Evolutionary conservation across 2,888 invertebrate genomes (phyloP).

Genomic region (Amphipyra berbera): DNA sequence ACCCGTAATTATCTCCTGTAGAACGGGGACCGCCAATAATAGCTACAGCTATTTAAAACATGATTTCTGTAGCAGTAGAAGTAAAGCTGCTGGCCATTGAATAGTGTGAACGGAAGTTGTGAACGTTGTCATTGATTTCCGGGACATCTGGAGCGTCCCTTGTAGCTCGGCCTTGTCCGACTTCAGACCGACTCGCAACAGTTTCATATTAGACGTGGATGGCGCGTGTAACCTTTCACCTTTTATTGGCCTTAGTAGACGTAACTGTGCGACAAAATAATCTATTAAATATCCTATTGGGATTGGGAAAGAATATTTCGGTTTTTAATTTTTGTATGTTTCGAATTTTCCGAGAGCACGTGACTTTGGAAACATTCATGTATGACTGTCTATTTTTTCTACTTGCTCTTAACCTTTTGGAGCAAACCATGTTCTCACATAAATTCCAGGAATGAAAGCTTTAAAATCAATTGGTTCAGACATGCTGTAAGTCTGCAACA

Average conservation of each 20-base stretch:
- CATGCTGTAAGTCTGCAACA: too few species aligned
- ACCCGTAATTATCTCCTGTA: too few species aligned
- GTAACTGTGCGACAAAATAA: background rate
- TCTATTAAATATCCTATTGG: background rate
- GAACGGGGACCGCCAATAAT: conserved; percentile 5
- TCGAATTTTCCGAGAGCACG: too few species aligned
- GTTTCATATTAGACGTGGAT: conserved; percentile 38
- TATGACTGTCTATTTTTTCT: too few species aligned
- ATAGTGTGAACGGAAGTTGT: conserved; percentile 46
- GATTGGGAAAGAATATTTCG: background rate
- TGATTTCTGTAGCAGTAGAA: conserved; percentile 1
- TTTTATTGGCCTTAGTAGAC: conserved; percentile 51
- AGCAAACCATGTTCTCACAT: too few species aligned
- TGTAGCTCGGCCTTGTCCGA: conserved; percentile 75
- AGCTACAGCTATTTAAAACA: background rate
- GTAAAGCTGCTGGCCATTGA: conserved; percentile 39
- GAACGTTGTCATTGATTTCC: conserved; percentile 73
- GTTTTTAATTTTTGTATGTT: too few species aligned
- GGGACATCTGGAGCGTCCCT: conserved; percentile 66
- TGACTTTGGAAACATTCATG: too few species aligned
- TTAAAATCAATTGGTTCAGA: too few species aligned
- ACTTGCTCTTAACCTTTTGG: too few species aligned
- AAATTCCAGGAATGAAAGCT: too few species aligned
- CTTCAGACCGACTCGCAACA: conserved; percentile 64
- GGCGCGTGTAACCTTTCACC: conserved; percentile 75